phyloP scores from a whole-genome alignment of 1,140 invertebrate genomes.

The Eumaeus atala region DNA sequence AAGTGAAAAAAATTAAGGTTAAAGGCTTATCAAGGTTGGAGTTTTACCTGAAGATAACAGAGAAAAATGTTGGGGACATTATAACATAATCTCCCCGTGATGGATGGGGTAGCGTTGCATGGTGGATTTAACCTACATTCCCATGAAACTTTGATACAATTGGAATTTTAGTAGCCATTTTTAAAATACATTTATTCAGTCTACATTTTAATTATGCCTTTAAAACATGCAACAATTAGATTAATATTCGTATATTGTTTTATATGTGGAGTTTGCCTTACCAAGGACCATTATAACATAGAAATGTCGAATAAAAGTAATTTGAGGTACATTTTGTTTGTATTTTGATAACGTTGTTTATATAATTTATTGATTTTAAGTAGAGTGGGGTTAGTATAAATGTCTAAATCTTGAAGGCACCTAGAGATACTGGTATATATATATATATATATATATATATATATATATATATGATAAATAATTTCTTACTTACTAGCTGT shows the following conservation, averaged over 20 bases:
- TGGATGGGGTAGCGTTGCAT: conserved; percentile 6
- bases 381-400: too few relatives aligned
- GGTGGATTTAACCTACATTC: too few relatives aligned
- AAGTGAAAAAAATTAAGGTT: conserved; percentile 18
- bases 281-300: neutral
- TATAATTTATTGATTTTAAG: too few relatives aligned
- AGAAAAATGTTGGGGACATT: conserved; percentile 15
- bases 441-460: too few relatives aligned
- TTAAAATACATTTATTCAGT: too few relatives aligned
- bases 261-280: conserved; percentile 1
- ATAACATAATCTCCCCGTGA: conserved; percentile 13
- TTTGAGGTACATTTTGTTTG: neutral
- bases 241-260: neutral
- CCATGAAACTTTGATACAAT: too few relatives aligned
- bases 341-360: too few relatives aligned
- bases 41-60: conserved; percentile 11
- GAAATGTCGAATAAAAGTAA: neutral
- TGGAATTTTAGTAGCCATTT: too few relatives aligned
- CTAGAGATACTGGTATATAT: too few relatives aligned
- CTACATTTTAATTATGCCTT: neutral
- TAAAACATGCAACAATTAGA: conserved; percentile 6
- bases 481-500: too few relatives aligned
- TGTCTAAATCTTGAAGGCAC: too few relatives aligned
- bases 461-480: too few relatives aligned
- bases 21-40: conserved; percentile 9